Conservation (phyloP, 2,113 vertebrate species). For the Erythrocercus mccallii region DNA sequence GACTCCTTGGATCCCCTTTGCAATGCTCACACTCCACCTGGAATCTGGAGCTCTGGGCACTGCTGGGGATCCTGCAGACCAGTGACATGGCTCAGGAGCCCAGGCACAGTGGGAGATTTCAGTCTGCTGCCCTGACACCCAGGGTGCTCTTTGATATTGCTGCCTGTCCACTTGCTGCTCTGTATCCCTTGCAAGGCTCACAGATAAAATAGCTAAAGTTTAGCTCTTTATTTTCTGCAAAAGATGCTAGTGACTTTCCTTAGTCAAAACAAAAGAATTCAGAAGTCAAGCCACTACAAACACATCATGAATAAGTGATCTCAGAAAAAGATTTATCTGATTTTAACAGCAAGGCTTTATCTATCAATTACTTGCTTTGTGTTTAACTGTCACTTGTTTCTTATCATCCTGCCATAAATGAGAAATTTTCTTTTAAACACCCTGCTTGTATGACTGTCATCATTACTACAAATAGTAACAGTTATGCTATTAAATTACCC, state of each 20-base stretch:
- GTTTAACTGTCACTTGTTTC: constrained; percentile 47
- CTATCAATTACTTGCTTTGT: neutral
- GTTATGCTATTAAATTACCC: neutral
- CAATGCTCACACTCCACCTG: neutral
- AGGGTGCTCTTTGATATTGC: neutral
- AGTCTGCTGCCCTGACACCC: neutral
- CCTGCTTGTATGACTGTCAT: neutral
- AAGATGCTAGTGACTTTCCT: neutral
- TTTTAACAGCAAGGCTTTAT: neutral
- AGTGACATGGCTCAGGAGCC: neutral
- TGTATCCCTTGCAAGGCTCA: neutral
- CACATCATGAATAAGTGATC: neutral
- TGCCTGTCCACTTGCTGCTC: neutral
- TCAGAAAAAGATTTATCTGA: neutral
- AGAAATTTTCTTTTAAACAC: constrained; percentile 31
- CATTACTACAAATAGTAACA: neutral
- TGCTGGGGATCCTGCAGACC: neutral
- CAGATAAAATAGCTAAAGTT: neutral
- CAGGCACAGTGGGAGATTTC: neutral
- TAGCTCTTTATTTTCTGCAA: neutral
- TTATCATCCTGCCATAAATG: constrained; percentile 21
- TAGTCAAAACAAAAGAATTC: neutral
- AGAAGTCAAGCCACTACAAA: neutral
- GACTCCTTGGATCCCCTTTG: neutral
- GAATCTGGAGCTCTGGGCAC: neutral